Conservation (phyloP, 2,797 vertebrate species). For the Sebastes alutus region DNA sequence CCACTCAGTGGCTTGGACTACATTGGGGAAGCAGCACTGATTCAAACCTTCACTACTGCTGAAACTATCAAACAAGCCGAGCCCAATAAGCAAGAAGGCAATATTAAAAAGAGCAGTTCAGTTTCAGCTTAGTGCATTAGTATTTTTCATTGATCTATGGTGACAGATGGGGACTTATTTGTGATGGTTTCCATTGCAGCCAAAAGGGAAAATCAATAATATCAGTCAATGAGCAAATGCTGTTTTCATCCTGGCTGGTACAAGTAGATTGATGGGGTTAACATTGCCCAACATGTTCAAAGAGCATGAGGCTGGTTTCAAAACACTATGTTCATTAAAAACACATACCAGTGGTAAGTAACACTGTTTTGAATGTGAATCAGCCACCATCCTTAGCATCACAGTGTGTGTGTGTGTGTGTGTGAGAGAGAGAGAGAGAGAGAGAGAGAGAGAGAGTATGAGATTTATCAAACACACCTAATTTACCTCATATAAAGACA, state of each 20-base stretch:
- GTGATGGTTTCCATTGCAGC: not conserved
- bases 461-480: no score
- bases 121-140: not conserved
- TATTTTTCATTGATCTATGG: not conserved
- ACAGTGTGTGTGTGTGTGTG: not conserved
- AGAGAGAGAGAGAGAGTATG: not conserved
- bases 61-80: not conserved
- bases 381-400: not conserved
- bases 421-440: no score
- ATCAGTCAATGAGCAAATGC: slow-evolving; percentile 1
- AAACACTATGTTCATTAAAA: not conserved
- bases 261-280: not conserved
- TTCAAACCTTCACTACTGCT: not conserved
- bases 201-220: slow-evolving; percentile 4
- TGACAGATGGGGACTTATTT: not conserved
- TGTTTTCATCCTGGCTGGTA: not conserved
- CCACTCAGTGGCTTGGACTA: not conserved
- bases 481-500: not conserved
- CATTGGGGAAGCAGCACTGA: not conserved
- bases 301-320: not conserved
- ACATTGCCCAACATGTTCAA: not conserved
- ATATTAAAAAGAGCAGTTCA: not conserved
- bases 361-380: not conserved
- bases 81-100: no score
- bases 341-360: not conserved